Conservation (phyloP, 2,113 vertebrate genomes). For the Mormyrus iriodes region DNA sequence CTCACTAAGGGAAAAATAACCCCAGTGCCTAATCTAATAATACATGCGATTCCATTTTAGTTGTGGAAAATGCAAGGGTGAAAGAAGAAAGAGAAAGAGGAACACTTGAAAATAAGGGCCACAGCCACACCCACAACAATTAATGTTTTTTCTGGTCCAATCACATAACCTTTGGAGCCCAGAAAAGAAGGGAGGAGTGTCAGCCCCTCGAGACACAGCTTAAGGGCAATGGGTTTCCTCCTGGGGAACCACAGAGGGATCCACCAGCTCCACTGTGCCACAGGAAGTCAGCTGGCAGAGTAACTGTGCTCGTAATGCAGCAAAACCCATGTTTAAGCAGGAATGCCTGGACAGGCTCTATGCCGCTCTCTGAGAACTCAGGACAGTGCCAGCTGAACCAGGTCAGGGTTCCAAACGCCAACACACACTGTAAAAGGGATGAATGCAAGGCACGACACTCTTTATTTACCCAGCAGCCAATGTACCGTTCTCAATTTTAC, state of each 20-base stretch:
- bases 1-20: conserved; percentile 17
- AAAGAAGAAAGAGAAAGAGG: not conserved
- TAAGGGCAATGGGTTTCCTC: not conserved
- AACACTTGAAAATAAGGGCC: not conserved
- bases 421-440: not conserved
- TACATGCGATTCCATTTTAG: conserved; percentile 25
- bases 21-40: conserved; percentile 21
- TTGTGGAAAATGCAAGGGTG: conserved; percentile 17
- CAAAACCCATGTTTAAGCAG: not conserved
- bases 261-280: not conserved
- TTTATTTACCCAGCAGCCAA: not conserved
- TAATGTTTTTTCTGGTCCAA: not conserved
- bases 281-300: not conserved
- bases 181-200: not conserved
- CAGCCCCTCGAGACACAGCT: not conserved
- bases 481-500: not conserved
- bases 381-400: not conserved
- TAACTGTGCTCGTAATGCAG: not conserved
- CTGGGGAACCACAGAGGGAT: not conserved
- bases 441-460: not conserved
- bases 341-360: not conserved
- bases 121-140: not conserved
- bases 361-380: not conserved
- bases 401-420: not conserved
- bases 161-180: not conserved